Evolutionary conservation across 2,113 vertebrate species (phyloP), one percentile per base, ranked within the genome.

Genomic region (Cololabis saira): DNA sequence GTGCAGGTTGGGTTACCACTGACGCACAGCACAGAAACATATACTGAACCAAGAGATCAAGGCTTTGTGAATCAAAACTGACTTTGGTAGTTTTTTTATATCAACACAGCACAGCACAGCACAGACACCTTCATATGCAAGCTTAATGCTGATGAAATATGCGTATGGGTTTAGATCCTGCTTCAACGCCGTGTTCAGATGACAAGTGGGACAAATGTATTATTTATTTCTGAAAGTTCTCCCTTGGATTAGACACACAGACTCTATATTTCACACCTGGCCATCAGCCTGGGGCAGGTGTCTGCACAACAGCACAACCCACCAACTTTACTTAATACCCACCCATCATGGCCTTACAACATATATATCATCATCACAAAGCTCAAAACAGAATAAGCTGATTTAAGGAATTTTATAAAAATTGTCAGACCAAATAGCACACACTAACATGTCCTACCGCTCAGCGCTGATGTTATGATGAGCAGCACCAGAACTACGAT

Each of bases 1-100:
- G 22, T 18, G 61, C 40, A 61, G 89, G 78, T 92, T 81, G 67
- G 70, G 80, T 93, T 93, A 91, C 92, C 71, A 19, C 33, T 37
- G 60, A 52, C 6, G 45, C 76, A 69, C 51, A 41, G 62, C 71
- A 67, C 49, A 61, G 77, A 43, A 49, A 55, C 41, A 51, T 43
- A 68, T 21, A 50, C 54, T 65, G 43, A 86, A 85, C 81, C 71
- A 79, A 82, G 77, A 80, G 47, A 85, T 84, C 77, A 81, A 43
- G 16, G 41, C 2, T 40, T 13, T 1, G 12, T 45, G 43, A 3
- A 10, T 47, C n/a, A 40, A 4, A 50, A 59, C 18, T 43, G 17
- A 62, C 10, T n/a, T 3, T 16, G 21, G 53, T 8, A 40, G 37
- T 13, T 44, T 22, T 50, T 51, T 27, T 0, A 24, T 44, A 6